A percentile compares a stretch with the other conserved stretches of the same genome.
phyloP scores from a whole-genome alignment of 2,888 invertebrate genomes.

The Tillus elongatus region DNA sequence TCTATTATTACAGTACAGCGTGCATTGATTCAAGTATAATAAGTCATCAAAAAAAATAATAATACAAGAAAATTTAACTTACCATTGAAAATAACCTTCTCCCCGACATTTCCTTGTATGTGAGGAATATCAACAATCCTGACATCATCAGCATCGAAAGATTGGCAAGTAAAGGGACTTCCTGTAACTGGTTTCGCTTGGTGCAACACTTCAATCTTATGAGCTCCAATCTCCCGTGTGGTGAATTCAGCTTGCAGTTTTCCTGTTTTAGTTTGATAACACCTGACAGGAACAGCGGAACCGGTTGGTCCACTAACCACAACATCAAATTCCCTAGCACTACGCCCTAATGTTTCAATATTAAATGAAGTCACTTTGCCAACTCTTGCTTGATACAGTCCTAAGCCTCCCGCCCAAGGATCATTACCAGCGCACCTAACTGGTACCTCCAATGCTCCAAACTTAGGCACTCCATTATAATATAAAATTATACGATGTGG shows the following conservation, averaged over 20 bases:
- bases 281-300: conserved; percentile 49
- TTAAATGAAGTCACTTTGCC: conserved; percentile 78
- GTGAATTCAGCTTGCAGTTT: conserved; percentile 91
- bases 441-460: conserved; percentile 50
- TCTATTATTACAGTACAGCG: too few relatives aligned
- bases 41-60: conserved; percentile 10
- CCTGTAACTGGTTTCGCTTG: conserved; percentile 83
- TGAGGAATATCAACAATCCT: conserved; percentile 67
- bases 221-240: conserved; percentile 63
- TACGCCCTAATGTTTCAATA: conserved; percentile 77
- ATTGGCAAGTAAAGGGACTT: conserved; percentile 89
- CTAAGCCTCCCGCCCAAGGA: conserved; percentile 61
- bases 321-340: conserved; percentile 84
- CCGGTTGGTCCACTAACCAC: conserved; percentile 54
- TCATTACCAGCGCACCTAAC: conserved; percentile 42
- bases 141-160: conserved; percentile 80
- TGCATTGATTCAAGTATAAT: too few relatives aligned
- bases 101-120: conserved; percentile 70
- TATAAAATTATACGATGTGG: conserved; percentile 78
- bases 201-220: conserved; percentile 72
- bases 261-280: conserved; percentile 94
- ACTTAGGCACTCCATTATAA: conserved; percentile 75
- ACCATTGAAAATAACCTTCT: conserved; percentile 74
- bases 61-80: conserved; percentile 28
- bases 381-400: conserved; percentile 76